Percentiles rank a stretch among this genome's conserved stretches.
Conservation (phyloP, 2,888 invertebrate genomes). For the Cheilosia soror region DNA sequence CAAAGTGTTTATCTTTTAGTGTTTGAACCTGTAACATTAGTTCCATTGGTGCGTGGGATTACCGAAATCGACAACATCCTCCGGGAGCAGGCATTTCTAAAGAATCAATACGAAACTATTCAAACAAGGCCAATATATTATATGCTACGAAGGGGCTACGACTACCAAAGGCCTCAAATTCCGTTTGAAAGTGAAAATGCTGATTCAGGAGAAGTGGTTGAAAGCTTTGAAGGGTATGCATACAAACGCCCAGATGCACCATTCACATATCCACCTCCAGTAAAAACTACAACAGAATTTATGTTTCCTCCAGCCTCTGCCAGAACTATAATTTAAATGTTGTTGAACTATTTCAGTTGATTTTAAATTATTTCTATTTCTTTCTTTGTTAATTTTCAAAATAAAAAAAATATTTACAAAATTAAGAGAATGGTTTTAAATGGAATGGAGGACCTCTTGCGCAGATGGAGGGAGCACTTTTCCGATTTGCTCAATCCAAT, state of each 20-base stretch:
- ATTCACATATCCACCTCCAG: conserved; percentile 33
- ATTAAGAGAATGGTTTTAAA: too few species aligned
- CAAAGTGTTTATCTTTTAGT: conserved; percentile 10
- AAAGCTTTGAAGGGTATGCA: conserved; percentile 28
- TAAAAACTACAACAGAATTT: conserved; percentile 25
- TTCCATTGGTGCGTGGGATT: conserved; percentile 3
- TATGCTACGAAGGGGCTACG: conserved; percentile 12
- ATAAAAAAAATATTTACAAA: too few species aligned
- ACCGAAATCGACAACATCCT: conserved; percentile 11
- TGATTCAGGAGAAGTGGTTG: neutral
- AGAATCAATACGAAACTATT: conserved; percentile 50
- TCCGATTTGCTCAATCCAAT: too few species aligned
- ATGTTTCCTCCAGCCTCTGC: conserved; percentile 47
- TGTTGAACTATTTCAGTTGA: neutral
- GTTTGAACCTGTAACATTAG: neutral
- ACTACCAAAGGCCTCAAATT: conserved; percentile 20
- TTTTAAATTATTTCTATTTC: neutral
- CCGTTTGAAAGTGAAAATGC: neutral
- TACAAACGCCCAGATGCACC: conserved; percentile 36
- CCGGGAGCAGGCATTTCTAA: conserved; percentile 37
- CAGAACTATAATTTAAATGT: conserved; percentile 19
- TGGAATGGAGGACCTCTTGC: too few species aligned
- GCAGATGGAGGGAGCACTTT: too few species aligned
- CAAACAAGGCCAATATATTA: conserved; percentile 18
- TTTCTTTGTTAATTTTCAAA: too few species aligned